A percentile compares a stretch with the other conserved stretches of the same genome.
Conservation (phyloP, 2,113 vertebrate genomes). For the Microtus oregoni region DNA sequence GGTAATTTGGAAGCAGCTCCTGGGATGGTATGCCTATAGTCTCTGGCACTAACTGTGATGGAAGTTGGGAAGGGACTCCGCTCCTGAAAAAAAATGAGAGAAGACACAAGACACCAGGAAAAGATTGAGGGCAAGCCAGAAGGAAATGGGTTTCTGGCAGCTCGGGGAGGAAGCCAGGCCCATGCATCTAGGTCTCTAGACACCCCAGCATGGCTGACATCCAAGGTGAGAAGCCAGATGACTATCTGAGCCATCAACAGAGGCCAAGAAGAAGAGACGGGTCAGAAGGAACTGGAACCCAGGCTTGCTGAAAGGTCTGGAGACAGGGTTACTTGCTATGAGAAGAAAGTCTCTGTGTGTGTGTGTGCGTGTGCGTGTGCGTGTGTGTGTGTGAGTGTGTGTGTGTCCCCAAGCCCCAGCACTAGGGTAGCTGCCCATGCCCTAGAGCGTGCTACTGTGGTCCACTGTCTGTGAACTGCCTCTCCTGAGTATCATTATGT, state of each 20-base stretch:
- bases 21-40: too few species aligned
- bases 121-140: neutral
- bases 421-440: neutral
- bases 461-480: neutral
- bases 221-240: neutral
- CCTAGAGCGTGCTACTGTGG: too few species aligned
- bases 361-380: too few species aligned
- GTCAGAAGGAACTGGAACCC: neutral
- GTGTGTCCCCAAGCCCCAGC: neutral
- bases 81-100: neutral
- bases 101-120: neutral
- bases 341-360: neutral
- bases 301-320: neutral
- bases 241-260: neutral
- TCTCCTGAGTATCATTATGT: too few species aligned
- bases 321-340: neutral
- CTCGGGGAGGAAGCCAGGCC: rapidly evolving
- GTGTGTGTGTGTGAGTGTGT: too few species aligned
- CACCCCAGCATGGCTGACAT: neutral
- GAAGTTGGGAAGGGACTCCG: neutral
- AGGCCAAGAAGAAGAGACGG: neutral
- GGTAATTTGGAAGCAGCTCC: too few species aligned
- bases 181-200: neutral
- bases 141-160: neutral
- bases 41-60: neutral